A percentile compares a stretch with the other conserved stretches of the same genome.
Conservation (phyloP, 2,797 vertebrate genomes). For the Mastacembelus armatus region DNA sequence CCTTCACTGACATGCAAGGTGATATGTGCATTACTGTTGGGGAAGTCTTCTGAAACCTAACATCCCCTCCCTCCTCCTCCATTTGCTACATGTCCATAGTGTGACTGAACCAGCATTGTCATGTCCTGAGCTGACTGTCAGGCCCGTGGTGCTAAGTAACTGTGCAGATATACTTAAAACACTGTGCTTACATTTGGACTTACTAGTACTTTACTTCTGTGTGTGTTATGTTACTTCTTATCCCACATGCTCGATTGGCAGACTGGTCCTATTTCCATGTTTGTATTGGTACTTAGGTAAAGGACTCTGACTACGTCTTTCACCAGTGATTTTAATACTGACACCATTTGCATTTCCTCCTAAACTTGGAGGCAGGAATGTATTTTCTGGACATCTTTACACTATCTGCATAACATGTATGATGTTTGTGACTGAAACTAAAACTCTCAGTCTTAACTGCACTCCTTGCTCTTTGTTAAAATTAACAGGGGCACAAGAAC, state of each 20-base stretch:
- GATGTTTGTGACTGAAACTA: constrained; percentile 44
- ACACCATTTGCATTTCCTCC: not conserved
- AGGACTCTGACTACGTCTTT: not conserved
- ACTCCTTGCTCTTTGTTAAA: constrained; percentile 41
- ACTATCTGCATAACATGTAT: not conserved
- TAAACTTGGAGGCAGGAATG: not conserved
- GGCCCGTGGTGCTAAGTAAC: too few species aligned
- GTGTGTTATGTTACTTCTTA: too few species aligned
- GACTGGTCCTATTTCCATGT: too few species aligned
- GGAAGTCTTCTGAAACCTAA: constrained; percentile 55
- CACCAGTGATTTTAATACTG: not conserved
- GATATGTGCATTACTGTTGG: constrained; percentile 69
- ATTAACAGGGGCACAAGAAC: too few species aligned
- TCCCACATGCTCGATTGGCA: too few species aligned
- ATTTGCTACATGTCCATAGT: constrained; percentile 35
- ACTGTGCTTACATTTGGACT: too few species aligned
- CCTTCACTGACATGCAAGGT: constrained; percentile 64
- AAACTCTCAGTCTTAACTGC: constrained; percentile 32
- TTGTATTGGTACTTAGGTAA: not conserved
- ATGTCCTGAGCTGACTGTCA: constrained; percentile 13
- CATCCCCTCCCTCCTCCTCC: constrained; percentile 35
- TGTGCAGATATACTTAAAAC: too few species aligned
- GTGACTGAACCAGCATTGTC: not conserved
- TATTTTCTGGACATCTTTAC: constrained; percentile 3
- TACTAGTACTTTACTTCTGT: too few species aligned